phyloP scores from a whole-genome alignment of 1,140 invertebrate species.

The Hypothenemus hampei region DNA sequence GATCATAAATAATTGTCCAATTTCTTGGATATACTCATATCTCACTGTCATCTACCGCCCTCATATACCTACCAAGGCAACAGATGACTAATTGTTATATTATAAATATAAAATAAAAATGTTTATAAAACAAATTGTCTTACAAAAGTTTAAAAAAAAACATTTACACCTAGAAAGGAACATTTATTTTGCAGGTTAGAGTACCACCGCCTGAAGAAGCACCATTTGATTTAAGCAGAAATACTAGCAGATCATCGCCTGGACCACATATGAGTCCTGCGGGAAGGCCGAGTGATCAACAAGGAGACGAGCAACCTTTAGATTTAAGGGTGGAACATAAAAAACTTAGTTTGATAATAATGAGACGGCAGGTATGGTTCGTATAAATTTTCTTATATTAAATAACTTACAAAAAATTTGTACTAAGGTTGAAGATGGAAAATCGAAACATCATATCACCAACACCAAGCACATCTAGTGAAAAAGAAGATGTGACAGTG shows the following conservation, averaged over 20 bases:
- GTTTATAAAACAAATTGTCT: too few relatives aligned
- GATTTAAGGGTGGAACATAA: slow-evolving; percentile 80
- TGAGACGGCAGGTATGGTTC: slow-evolving; percentile 39
- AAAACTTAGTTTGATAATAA: slow-evolving; percentile 49
- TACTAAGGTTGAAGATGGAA: slow-evolving; percentile 61
- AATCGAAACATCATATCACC: slow-evolving; percentile 67
- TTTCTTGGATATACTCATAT: too few relatives aligned
- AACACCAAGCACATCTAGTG: slow-evolving; percentile 47
- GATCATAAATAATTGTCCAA: too few relatives aligned
- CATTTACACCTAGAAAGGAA: too few relatives aligned
- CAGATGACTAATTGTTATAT: too few relatives aligned
- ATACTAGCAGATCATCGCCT: slow-evolving; percentile 41
- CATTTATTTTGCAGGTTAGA: slow-evolving; percentile 43
- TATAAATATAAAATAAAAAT: too few relatives aligned
- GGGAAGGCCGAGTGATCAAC: slow-evolving; percentile 46
- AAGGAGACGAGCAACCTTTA: slow-evolving; percentile 66
- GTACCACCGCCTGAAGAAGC: slow-evolving; percentile 47
- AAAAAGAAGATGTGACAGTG: slow-evolving; percentile 39
- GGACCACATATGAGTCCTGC: slow-evolving; percentile 53
- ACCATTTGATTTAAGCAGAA: slow-evolving; percentile 56
- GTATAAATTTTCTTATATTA: too few relatives aligned
- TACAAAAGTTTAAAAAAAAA: too few relatives aligned
- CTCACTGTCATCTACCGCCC: too few relatives aligned
- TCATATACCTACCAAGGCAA: too few relatives aligned
- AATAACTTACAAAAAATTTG: too few relatives aligned